Base-by-base conservation (phyloP, 2,888 invertebrate genomes). In the Agrochola lychnidis region DNA sequence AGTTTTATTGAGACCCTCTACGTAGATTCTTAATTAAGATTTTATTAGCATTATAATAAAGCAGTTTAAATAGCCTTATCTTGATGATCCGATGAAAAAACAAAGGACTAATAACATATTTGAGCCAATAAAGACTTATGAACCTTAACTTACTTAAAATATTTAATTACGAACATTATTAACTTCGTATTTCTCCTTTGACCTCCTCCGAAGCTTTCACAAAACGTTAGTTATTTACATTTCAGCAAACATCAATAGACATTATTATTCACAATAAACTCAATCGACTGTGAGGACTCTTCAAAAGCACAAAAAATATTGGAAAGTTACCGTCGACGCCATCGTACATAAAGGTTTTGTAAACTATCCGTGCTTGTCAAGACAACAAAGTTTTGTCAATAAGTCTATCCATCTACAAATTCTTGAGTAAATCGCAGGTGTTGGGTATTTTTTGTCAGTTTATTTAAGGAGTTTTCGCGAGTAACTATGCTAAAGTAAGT, bases 211-310 rank as follows among this genome's bases (percentile, higher is more conserved):
- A 14, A 45, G n/a, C 57, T 53, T 62, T 68, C 56, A 75, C 70
- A 67, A 79, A 71, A 53, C 61, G 42, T 71, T 76, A 66, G 42
- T 72, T 82, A 40, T 62, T 19, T 36, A 57, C 76, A n/a, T 61
- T 76, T 10, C 61, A 69, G 16, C 71, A 80, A 76, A 69, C 66
- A 76, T 70, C 51, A 70, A 83, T 45, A n/a, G 42, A 81, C 70
- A 76, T 59, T 84, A 36, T 67, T 83, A 79, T 84, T 72, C 81
- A 82, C 68, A 82, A 72, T 76, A 72, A 70, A 71, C 22, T 61
- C 61, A 62, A 53, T 62, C 76, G 57, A 80, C 56, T 72, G 81
- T 59, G 51, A 80, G 4, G 48, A 53, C 51, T 68, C 48, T 70
- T 66, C 40, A 62, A 53, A 45, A 79, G 70, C 14, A 53, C 40